phyloP scores from a whole-genome alignment of 1,140 invertebrate species.

The Epicauta chinensis region DNA sequence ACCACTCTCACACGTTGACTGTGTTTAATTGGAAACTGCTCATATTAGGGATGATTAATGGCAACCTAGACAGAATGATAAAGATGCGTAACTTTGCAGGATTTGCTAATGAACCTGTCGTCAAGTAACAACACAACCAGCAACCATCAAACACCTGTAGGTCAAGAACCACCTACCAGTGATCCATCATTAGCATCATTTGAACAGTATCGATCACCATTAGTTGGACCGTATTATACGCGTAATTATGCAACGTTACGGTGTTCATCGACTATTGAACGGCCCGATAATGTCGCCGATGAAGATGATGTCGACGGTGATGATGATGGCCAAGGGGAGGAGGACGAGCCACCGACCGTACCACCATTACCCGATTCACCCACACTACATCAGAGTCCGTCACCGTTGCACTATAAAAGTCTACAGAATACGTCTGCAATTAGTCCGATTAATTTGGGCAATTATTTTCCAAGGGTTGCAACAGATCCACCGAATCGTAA shows the following conservation, averaged over 20 bases:
- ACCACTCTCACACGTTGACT: too few relatives aligned
- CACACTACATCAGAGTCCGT: conserved; percentile 19
- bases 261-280: conserved; percentile 22
- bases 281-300: too few relatives aligned
- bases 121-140: conserved; percentile 45
- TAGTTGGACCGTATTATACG: conserved; percentile 41
- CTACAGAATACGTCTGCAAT: conserved; percentile 37
- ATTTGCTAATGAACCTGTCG: conserved; percentile 54
- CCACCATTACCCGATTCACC: conserved; percentile 36
- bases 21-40: too few relatives aligned
- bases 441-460: conserved; percentile 36
- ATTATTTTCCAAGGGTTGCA: conserved; percentile 37
- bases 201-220: conserved; percentile 50
- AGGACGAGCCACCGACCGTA: conserved; percentile 33
- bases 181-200: conserved; percentile 45
- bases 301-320: too few relatives aligned
- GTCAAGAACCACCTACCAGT: conserved; percentile 38
- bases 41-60: too few relatives aligned
- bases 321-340: conserved; percentile 13
- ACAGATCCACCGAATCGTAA: conserved; percentile 44
- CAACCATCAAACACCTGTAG: conserved; percentile 44
- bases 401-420: conserved; percentile 23
- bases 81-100: conserved; percentile 31
- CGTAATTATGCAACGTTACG: conserved; percentile 30
- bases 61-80: background rate